A percentile compares a stretch with the other conserved stretches of the same genome.
Evolutionary conservation across 2,113 vertebrate species (phyloP).

Genomic region (Cygnus buccinator): DNA sequence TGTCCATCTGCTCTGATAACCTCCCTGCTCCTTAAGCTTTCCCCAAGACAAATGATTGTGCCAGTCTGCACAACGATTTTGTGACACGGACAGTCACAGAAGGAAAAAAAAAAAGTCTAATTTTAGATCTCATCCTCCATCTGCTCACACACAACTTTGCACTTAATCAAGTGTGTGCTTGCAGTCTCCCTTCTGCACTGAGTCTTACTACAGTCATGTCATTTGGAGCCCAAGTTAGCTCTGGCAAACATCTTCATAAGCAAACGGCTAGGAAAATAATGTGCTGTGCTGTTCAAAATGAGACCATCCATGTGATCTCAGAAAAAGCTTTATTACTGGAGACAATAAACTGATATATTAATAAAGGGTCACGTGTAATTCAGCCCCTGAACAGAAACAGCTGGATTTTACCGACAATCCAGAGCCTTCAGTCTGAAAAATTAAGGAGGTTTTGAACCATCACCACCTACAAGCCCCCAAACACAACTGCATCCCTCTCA

Average conservation of each 20-base stretch:
- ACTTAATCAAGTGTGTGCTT: not conserved
- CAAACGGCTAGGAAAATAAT: not conserved
- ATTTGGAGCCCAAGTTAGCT: not conserved
- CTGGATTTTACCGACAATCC: not conserved
- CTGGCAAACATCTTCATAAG: not conserved
- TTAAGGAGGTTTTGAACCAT: not conserved
- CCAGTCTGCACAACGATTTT: not conserved
- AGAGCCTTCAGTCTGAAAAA: not conserved
- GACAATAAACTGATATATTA: not conserved
- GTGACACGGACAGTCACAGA: constrained; percentile 1
- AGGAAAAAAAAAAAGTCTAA: constrained; percentile 22
- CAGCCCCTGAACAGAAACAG: not conserved
- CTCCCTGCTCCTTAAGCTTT: not conserved
- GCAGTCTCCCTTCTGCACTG: not conserved
- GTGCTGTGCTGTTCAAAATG: not conserved
- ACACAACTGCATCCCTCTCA: not conserved
- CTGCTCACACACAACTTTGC: constrained; percentile 31
- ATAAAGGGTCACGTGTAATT: not conserved
- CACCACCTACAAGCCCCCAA: not conserved
- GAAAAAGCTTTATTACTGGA: not conserved
- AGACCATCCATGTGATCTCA: not conserved
- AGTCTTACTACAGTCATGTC: not conserved
- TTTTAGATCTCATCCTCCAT: constrained; percentile 59
- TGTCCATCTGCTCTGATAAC: constrained; percentile 4
- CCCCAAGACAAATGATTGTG: constrained; percentile 11